Conservation (phyloP, 2,113 vertebrate species). For the Spea multiplicata region DNA sequence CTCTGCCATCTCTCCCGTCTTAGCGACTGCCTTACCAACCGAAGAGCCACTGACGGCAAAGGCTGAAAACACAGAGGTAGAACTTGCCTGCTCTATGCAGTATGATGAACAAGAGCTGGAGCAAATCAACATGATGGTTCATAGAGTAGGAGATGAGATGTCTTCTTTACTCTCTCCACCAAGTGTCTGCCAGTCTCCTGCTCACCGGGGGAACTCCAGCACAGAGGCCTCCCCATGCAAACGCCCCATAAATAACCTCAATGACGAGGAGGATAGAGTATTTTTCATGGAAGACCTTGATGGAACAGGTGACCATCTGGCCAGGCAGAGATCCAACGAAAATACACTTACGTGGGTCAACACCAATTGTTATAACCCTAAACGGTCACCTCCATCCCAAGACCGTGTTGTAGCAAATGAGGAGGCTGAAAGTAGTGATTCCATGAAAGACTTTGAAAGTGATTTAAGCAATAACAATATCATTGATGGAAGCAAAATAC, state of each 20-base stretch:
- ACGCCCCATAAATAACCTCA: constrained; percentile 46
- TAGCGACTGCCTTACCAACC: constrained; percentile 54
- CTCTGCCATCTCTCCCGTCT: constrained; percentile 55
- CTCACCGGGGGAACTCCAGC: constrained; percentile 66
- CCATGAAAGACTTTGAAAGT: constrained; percentile 51
- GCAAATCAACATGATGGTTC: constrained; percentile 92
- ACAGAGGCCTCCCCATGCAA: constrained; percentile 74
- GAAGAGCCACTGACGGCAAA: constrained; percentile 62
- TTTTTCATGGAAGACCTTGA: constrained; percentile 97
- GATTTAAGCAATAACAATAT: constrained; percentile 65
- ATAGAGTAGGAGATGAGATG: constrained; percentile 91
- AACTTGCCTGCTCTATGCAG: constrained; percentile 96
- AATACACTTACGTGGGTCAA: constrained; percentile 58
- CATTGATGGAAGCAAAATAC: constrained; percentile 42
- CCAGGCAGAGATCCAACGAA: constrained; percentile 58
- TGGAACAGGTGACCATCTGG: constrained; percentile 63
- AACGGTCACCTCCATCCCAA: constrained; percentile 49
- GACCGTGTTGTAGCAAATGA: constrained; percentile 56
- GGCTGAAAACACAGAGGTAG: constrained; percentile 70
- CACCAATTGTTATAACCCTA: constrained; percentile 45
- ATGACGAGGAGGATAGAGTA: constrained; percentile 82
- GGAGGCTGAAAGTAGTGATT: constrained; percentile 54
- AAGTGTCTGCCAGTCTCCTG: constrained; percentile 83
- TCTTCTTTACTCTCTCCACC: constrained; percentile 91
- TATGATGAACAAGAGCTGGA: constrained; percentile 94